Evolutionary conservation across 1,140 invertebrate species (phyloP).

Genomic region (Euwallacea similis): DNA sequence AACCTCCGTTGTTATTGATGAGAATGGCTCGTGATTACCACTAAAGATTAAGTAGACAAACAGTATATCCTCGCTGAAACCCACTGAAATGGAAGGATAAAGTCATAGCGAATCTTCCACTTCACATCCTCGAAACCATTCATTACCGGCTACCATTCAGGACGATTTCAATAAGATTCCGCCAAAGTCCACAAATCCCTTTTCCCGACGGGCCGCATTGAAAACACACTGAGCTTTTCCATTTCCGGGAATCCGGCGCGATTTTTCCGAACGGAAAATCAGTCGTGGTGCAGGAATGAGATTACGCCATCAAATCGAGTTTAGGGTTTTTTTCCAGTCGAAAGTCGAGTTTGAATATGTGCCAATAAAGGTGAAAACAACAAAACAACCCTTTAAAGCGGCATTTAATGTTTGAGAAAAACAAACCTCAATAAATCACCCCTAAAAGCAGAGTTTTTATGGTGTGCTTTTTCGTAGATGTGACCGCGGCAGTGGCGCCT

Average conservation of each 20-base stretch:
- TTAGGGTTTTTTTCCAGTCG: neutral
- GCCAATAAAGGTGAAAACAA: neutral
- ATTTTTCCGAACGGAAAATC: slow-evolving; percentile 13
- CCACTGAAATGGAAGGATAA: no score
- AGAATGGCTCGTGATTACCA: no score
- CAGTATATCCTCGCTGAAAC: no score
- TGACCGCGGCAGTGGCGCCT: no score
- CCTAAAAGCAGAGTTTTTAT: neutral
- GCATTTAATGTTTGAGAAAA: neutral
- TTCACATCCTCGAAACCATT: neutral
- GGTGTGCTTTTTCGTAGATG: neutral
- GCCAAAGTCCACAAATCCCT: neutral
- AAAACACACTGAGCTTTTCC: slow-evolving; percentile 4
- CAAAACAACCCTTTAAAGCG: no score
- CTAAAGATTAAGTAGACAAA: no score
- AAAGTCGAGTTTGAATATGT: neutral
- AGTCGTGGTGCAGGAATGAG: neutral
- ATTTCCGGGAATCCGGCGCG: slow-evolving; percentile 4
- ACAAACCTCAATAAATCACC: neutral
- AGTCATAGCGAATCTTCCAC: no score
- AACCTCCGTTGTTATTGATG: no score
- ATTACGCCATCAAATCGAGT: neutral
- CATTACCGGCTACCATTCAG: neutral
- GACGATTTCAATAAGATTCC: neutral
- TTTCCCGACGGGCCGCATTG: neutral